Percentiles rank a stretch among this genome's conserved stretches.
These are phyloP conservation scores for Nycticryphes semicollaris DNA, from an alignment of 2,113 vertebrate genomes.

Conservation along the genomic window DNA sequence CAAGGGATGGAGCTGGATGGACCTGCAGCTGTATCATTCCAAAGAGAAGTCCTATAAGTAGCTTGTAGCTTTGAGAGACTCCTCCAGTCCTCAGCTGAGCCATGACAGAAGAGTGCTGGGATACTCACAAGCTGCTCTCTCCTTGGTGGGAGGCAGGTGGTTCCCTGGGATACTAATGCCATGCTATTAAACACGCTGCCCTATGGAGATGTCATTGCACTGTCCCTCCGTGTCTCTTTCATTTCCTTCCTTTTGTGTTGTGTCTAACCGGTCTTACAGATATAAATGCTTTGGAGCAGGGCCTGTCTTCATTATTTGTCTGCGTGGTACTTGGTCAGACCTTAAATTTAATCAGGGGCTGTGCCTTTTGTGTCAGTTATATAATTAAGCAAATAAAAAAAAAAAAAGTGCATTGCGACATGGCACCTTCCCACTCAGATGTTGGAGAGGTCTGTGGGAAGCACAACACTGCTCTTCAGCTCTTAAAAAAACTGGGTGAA, in stretches of 20 bases:
- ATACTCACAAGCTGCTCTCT: not conserved
- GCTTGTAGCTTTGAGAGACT: not conserved
- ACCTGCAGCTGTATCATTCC: not conserved
- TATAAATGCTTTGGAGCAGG: not conserved
- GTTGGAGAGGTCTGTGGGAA: not conserved
- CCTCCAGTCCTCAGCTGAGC: not conserved
- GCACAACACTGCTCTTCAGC: not conserved
- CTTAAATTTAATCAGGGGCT: not conserved
- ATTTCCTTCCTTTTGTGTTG: not conserved
- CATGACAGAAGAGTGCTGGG: not conserved
- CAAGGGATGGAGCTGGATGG: not conserved
- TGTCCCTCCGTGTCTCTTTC: rapidly evolving
- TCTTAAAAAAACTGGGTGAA: not conserved
- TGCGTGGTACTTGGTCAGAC: not conserved
- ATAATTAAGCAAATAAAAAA: not conserved
- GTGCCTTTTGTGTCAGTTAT: not conserved
- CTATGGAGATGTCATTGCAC: not conserved
- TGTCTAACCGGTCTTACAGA: not conserved
- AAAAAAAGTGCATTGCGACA: too few species aligned
- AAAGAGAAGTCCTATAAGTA: not conserved
- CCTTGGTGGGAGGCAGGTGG: rapidly evolving
- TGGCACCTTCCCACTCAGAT: not conserved
- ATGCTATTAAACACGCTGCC: not conserved
- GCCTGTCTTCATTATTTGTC: not conserved
- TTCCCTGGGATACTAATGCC: not conserved